Conservation (phyloP, 2,797 vertebrate species). For the Dermochelys coriacea region DNA sequence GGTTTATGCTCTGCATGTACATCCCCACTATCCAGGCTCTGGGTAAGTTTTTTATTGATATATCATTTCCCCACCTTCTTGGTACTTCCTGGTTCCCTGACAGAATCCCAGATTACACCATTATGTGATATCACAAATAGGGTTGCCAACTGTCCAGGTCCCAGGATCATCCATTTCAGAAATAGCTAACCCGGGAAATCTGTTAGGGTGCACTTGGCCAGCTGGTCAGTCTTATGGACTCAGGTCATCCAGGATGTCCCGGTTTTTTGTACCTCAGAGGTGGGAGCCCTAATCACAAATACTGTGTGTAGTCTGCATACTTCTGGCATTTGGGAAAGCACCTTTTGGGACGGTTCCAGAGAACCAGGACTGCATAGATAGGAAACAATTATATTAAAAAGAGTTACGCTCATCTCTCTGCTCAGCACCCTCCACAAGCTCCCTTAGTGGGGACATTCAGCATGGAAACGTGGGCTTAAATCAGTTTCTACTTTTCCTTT, state of each 20-base stretch:
- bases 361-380: neutral
- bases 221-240: too few relatives aligned
- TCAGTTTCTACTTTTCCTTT: neutral
- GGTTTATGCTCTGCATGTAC: neutral
- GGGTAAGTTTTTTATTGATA: too few relatives aligned
- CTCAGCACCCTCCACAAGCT: neutral
- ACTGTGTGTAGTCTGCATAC: neutral
- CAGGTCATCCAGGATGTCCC: too few relatives aligned
- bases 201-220: too few relatives aligned
- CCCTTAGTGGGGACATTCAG: neutral
- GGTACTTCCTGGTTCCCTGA: neutral
- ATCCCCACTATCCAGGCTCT: too few relatives aligned
- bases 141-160: neutral
- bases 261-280: neutral
- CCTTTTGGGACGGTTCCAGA: neutral
- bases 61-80: neutral
- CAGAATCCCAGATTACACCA: neutral
- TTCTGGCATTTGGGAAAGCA: neutral
- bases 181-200: neutral
- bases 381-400: neutral
- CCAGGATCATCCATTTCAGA: neutral
- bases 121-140: neutral
- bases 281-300: neutral
- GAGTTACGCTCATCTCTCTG: too few relatives aligned
- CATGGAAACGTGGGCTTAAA: neutral